Conservation (phyloP, 2,113 vertebrate species). For the Vulpes lagopus region DNA sequence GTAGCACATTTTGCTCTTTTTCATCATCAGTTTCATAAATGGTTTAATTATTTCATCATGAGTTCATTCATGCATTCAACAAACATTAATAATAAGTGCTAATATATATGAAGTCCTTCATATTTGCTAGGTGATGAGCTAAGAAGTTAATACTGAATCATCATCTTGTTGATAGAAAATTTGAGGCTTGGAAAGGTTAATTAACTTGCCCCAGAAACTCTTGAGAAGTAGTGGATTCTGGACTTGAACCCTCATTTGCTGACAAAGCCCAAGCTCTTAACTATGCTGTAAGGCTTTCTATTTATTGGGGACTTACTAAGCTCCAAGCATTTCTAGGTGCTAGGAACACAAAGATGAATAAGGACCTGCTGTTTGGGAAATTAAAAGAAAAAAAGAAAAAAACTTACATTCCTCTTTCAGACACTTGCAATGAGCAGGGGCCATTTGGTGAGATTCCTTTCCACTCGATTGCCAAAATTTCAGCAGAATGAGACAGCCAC, state of each 20-base stretch:
- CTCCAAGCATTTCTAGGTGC: background rate
- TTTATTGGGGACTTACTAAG: background rate
- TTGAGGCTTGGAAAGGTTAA: background rate
- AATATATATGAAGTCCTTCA: background rate
- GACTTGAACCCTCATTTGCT: background rate
- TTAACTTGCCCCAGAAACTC: background rate
- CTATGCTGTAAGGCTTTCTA: background rate
- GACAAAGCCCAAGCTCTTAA: background rate
- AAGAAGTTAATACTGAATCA: background rate
- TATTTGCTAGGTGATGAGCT: background rate
- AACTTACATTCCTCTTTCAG: background rate
- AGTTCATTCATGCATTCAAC: background rate
- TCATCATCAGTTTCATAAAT: background rate
- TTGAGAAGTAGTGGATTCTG: background rate
- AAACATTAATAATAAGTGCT: conserved; percentile 12
- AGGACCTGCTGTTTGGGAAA: background rate
- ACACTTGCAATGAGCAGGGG: background rate
- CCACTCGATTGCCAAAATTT: background rate
- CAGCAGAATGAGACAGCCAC: background rate
- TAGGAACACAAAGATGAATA: background rate
- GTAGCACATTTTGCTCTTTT: background rate
- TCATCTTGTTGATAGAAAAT: background rate
- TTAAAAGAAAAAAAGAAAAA: background rate
- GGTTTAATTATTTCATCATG: background rate
- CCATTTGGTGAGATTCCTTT: background rate